Evolutionary conservation across 2,113 vertebrate species (phyloP).

Genomic region (Eclectus roratus): DNA sequence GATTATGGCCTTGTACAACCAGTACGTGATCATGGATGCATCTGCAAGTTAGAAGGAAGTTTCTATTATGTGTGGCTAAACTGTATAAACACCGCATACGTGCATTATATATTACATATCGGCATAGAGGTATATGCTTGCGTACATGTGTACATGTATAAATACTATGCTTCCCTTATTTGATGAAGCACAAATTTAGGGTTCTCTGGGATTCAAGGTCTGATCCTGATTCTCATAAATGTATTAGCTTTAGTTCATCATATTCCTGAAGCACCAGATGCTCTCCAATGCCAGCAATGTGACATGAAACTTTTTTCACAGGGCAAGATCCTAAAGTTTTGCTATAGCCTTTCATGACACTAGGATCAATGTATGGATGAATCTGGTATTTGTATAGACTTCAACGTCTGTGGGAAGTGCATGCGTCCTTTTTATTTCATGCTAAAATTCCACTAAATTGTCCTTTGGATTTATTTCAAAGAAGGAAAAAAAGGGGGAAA

Average conservation of each 20-base stretch:
- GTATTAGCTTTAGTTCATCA: neutral
- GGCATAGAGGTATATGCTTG: neutral
- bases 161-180: neutral
- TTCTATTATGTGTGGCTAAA: neutral
- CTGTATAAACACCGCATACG: accelerated
- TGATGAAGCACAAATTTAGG: neutral
- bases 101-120: neutral
- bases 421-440: conserved; percentile 51
- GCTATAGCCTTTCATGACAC: neutral
- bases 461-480: conserved; percentile 81
- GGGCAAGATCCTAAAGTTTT: conserved; percentile 1
- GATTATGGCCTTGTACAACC: neutral
- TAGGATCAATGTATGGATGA: conserved; percentile 23
- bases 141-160: neutral
- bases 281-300: neutral
- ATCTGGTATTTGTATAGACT: conserved; percentile 52
- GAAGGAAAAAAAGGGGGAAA: conserved; percentile 10
- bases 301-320: neutral
- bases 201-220: neutral
- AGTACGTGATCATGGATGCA: neutral
- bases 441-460: conserved; percentile 70
- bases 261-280: neutral
- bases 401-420: conserved; percentile 39
- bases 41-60: neutral
- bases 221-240: neutral